Evolutionary conservation across 2,888 invertebrate species (phyloP).

Genomic region (Volucella bombylans): DNA sequence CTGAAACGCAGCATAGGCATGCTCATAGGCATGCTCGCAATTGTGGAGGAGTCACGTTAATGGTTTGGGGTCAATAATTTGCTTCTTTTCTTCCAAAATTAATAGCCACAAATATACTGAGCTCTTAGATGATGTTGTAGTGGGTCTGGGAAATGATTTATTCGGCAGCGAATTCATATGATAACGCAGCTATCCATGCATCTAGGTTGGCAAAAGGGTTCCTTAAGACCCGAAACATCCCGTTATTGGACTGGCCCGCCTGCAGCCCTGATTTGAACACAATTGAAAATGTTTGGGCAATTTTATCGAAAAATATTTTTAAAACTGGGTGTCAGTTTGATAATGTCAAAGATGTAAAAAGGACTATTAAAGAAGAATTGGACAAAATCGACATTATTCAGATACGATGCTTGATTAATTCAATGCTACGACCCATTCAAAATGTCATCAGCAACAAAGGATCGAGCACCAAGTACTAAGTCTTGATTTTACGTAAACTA

Average conservation of each 20-base stretch:
- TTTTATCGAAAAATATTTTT: neutral
- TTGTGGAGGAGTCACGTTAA: too few species aligned
- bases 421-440: neutral
- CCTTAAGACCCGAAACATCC: neutral
- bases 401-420: neutral
- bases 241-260: neutral
- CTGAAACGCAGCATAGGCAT: neutral
- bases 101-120: neutral
- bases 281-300: neutral
- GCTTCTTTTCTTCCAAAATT: neutral
- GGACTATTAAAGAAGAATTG: neutral
- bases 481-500: neutral
- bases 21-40: too few species aligned
- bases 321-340: neutral
- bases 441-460: neutral
- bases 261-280: neutral
- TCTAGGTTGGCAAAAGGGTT: neutral
- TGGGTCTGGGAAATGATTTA: neutral
- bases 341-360: neutral
- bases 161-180: neutral
- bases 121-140: neutral
- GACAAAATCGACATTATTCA: too few species aligned
- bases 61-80: neutral
- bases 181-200: too few species aligned
- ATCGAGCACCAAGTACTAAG: neutral